Conservation (phyloP, 2,888 invertebrate species). For the Thyatira batis region DNA sequence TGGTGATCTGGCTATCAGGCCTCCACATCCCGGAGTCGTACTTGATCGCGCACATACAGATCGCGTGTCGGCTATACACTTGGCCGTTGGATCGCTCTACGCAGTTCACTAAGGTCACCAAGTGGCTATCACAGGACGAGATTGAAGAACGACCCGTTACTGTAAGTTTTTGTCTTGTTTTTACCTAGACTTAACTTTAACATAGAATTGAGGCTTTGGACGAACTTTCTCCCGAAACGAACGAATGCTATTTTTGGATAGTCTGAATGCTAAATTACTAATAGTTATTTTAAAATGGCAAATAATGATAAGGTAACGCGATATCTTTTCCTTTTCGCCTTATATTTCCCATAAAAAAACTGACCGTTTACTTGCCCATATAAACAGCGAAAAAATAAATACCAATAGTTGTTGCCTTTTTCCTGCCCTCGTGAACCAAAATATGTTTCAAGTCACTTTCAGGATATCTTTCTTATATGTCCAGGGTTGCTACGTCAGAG, state of each 20-base stretch:
- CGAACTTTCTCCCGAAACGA: no score
- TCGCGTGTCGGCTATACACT: conserved; percentile 92
- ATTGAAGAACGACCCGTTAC: conserved; percentile 90
- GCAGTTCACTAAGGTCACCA: conserved; percentile 89
- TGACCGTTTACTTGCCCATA: no score
- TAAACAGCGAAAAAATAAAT: no score
- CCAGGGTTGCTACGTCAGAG: conserved; percentile 91
- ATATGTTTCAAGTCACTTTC: conserved; percentile 4
- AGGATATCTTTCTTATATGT: background rate
- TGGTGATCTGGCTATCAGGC: conserved; percentile 96
- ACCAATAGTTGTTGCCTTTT: no score
- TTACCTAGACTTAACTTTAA: background rate
- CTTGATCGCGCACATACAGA: conserved; percentile 95
- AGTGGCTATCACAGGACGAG: conserved; percentile 85
- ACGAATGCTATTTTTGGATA: no score
- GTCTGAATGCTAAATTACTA: no score
- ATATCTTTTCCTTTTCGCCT: no score
- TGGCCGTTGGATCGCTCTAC: conserved; percentile 96
- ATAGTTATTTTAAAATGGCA: no score
- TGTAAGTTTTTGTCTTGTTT: conserved; percentile 73
- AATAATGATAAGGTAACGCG: no score
- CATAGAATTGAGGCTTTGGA: no score
- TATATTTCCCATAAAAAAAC: no score
- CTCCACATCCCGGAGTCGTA: conserved; percentile 96
- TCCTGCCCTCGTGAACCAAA: background rate